Percentiles rank a stretch among this genome's conserved stretches.
phyloP scores from a whole-genome alignment of 2,797 vertebrate genomes.

The Gadopsis bispinosus region DNA sequence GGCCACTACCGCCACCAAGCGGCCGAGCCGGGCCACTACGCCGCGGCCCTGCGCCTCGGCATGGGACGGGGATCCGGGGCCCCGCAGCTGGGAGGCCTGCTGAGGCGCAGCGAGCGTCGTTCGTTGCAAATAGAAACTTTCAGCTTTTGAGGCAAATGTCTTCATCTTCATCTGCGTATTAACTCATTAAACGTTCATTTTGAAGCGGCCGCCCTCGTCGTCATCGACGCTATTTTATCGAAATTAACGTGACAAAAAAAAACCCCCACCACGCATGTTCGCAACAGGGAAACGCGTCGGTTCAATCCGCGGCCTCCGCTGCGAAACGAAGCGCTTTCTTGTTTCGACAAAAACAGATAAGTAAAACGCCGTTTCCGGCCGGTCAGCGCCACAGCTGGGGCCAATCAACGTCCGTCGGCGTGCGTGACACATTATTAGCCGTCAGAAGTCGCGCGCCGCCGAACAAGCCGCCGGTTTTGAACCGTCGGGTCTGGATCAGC shows the following conservation, averaged over 20 bases:
- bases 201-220: neutral
- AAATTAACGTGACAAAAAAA: neutral
- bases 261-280: too few relatives aligned
- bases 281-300: neutral
- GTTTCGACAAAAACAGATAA: neutral
- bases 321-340: accelerated
- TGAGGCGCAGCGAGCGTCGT: neutral
- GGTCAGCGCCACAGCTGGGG: neutral
- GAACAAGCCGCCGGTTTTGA: accelerated
- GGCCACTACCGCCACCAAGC: conserved; percentile 52
- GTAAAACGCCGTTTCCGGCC: neutral
- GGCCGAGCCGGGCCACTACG: conserved; percentile 1
- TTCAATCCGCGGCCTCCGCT: accelerated
- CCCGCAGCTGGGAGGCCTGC: conserved; percentile 21
- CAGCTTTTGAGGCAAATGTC: neutral
- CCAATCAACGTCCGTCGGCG: neutral
- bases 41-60: neutral
- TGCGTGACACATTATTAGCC: accelerated
- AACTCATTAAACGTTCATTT: neutral
- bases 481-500: neutral
- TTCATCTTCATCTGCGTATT: neutral
- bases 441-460: accelerated
- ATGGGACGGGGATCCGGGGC: conserved; percentile 18
- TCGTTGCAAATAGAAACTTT: neutral
- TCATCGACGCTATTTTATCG: neutral